Evolutionary conservation across 2,888 invertebrate genomes (phyloP).

Genomic region (Trissolcus japonicus): DNA sequence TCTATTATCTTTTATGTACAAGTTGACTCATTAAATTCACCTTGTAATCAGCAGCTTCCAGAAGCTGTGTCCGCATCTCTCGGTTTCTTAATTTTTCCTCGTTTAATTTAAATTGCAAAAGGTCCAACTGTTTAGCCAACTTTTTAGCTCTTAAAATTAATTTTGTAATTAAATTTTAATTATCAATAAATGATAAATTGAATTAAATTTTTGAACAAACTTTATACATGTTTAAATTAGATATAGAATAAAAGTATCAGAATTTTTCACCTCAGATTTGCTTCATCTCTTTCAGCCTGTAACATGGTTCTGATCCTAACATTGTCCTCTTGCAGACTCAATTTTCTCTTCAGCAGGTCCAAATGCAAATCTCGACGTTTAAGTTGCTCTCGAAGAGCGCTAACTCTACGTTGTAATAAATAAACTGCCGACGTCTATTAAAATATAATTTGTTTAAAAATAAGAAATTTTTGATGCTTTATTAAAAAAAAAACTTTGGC

Average conservation of each 20-base stretch:
- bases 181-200: constrained; percentile 1
- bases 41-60: constrained; percentile 92
- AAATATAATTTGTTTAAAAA: constrained; percentile 4
- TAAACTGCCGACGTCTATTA: constrained; percentile 78
- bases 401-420: constrained; percentile 90
- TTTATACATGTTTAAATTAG: background rate
- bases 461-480: background rate
- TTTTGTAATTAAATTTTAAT: background rate
- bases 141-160: constrained; percentile 81
- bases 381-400: constrained; percentile 91
- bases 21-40: constrained; percentile 66
- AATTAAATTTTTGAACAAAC: no score
- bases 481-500: background rate
- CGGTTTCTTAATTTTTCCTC: constrained; percentile 89
- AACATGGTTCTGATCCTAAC: constrained; percentile 81
- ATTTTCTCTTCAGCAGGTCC: constrained; percentile 90
- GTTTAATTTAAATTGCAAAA: constrained; percentile 85
- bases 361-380: constrained; percentile 94
- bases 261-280: constrained; percentile 72
- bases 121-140: constrained; percentile 88
- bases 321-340: constrained; percentile 88
- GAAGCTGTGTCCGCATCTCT: constrained; percentile 89
- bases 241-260: constrained; percentile 1
- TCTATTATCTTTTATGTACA: background rate
- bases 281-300: constrained; percentile 78